Conservation (phyloP, 1,140 invertebrate species). For the Maniola jurtina region DNA sequence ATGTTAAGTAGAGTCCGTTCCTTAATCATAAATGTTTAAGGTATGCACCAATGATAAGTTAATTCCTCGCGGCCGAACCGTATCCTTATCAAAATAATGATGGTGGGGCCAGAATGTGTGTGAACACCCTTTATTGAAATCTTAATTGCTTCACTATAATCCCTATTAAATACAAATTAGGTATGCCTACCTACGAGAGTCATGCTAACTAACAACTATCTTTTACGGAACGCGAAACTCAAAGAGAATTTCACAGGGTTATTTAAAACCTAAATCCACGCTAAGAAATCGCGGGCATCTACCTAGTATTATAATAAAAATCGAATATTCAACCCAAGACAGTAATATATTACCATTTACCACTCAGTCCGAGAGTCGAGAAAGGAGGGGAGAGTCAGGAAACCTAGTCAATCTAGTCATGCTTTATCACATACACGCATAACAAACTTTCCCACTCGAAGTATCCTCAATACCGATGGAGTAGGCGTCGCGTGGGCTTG, state of each 20-base stretch:
- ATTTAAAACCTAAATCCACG: too few species aligned
- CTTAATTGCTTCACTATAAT: slow-evolving; percentile 19
- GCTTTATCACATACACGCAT: background rate
- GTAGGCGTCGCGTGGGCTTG: slow-evolving; percentile 55
- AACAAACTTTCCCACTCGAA: slow-evolving; percentile 9
- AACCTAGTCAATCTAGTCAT: background rate
- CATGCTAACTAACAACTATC: too few species aligned
- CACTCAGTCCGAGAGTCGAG: background rate
- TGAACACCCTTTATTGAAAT: slow-evolving; percentile 29
- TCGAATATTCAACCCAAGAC: too few species aligned
- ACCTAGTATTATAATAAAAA: too few species aligned
- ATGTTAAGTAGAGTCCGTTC: too few species aligned
- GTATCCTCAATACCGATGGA: slow-evolving; percentile 29
- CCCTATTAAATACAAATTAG: too few species aligned
- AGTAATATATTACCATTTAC: background rate
- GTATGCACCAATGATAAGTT: slow-evolving; percentile 76
- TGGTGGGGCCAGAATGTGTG: slow-evolving; percentile 43
- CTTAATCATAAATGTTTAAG: too few species aligned
- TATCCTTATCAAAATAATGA: slow-evolving; percentile 73
- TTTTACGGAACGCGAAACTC: too few species aligned
- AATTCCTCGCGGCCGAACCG: slow-evolving; percentile 68
- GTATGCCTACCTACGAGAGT: too few species aligned
- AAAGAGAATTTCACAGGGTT: too few species aligned
- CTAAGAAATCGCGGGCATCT: too few species aligned
- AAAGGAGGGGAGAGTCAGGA: background rate